Conservation (phyloP, 2,888 invertebrate genomes). For the Scotopteryx bipunctaria region DNA sequence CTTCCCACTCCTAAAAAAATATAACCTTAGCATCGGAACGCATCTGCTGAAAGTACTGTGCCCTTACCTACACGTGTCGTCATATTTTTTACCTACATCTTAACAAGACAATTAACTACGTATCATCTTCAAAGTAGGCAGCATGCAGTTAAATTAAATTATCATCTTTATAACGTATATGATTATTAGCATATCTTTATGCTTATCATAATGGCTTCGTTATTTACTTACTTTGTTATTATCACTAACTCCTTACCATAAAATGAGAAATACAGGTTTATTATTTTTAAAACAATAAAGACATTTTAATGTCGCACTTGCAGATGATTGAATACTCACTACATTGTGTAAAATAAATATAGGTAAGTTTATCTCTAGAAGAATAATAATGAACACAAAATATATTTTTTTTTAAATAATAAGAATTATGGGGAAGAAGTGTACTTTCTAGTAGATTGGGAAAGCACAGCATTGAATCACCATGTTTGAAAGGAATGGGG, state of each 20-base stretch:
- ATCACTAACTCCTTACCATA: neutral
- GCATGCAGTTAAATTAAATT: conserved; percentile 1
- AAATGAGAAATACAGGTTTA: conserved; percentile 1
- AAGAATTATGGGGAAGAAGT: no score
- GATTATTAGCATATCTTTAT: neutral
- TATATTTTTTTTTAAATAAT: no score
- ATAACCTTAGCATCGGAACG: no score
- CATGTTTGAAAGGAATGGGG: no score
- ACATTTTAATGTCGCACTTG: neutral
- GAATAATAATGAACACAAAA: no score
- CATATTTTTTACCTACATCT: no score
- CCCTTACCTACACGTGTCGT: no score
- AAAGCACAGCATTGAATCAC: no score
- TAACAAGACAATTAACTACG: conserved; percentile 1
- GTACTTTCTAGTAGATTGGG: no score
- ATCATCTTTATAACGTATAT: neutral
- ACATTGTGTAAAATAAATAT: neutral
- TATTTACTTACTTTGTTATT: conserved; percentile 6
- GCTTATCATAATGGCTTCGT: neutral
- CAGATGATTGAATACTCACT: neutral
- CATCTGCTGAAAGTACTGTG: no score
- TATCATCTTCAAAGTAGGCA: neutral
- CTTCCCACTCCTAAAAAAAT: no score
- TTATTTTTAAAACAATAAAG: neutral
- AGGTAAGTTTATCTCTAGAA: no score